Base-by-base conservation (phyloP, 2,888 invertebrate species). In the Aphrophora alni region DNA sequence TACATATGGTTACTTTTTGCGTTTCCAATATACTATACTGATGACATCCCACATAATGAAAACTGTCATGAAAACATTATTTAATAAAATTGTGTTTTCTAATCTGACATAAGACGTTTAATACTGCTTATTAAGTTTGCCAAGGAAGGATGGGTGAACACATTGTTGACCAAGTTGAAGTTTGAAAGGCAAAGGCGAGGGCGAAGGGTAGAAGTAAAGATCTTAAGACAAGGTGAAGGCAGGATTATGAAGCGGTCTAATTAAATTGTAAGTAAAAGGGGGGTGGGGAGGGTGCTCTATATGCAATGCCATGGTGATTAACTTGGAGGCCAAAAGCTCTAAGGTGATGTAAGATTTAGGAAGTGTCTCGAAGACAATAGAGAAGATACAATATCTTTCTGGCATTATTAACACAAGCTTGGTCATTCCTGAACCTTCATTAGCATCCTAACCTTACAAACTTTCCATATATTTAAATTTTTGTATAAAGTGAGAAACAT, bases 161-260 rank as follows among this genome's bases (percentile, higher is more conserved):
- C 59, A 59, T 59, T 59, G 59, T 59, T 59, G 59, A 59, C 59
- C 59, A 59, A 59, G 59, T 59, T 59, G 59, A 21, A 59, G 59
- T 59, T 59, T 59, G 59, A 59, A 59, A 59, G 59, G 21, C 59
- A 21, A 59, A 59, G 59, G 59, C n/a, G n/a, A n/a, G n/a, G n/a
- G n/a, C n/a, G n/a, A n/a, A n/a, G n/a, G n/a, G n/a, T n/a, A n/a
- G n/a, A n/a, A n/a, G 59, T 59, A 59, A 59, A 59, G 59, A 59
- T 59, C 59, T 59, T 59, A 59, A 59, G 59, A 59, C 59, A 21
- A 59, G 59, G 59, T 59, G 21, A 59, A 59, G 59, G 59, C 21
- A 59, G 59, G 59, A 59, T 59, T 59, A 59, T 59, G 59, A 59
- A 59, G 59, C 59, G 59, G n/a, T 59, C 59, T 59, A 59, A 59